A percentile compares a stretch with the other conserved stretches of the same genome.
These are phyloP conservation scores for Melanophora roralis DNA, from an alignment of 2,888 invertebrate genomes.

Conservation along the genomic window DNA sequence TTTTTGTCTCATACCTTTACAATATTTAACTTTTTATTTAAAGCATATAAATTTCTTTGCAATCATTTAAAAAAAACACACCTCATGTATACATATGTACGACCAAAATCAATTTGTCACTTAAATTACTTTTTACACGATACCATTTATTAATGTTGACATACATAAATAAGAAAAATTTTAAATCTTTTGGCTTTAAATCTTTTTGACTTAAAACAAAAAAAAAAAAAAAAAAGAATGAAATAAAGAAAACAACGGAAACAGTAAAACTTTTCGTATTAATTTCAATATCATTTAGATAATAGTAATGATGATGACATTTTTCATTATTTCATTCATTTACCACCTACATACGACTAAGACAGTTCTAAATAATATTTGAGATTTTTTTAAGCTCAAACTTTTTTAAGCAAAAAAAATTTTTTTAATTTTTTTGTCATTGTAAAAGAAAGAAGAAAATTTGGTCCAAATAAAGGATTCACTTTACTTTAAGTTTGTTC, in stretches of 20 bases:
- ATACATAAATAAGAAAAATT: background rate
- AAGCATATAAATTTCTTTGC: no score
- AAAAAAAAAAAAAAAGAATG: background rate
- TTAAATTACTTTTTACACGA: background rate
- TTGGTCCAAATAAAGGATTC: constrained; percentile 4
- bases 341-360: background rate
- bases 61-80: no score
- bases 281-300: constrained; percentile 35
- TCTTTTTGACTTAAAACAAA: no score
- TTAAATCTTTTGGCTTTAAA: background rate
- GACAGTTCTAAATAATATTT: constrained; percentile 17
- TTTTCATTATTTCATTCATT: background rate
- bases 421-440: background rate
- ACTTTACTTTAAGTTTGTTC: background rate
- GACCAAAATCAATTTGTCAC: constrained; percentile 1
- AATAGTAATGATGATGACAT: background rate
- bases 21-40: no score
- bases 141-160: background rate
- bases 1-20: no score
- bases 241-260: background rate
- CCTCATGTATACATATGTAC: no score
- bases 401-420: background rate
- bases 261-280: constrained; percentile 3
- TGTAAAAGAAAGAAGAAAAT: constrained; percentile 3
- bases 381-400: constrained; percentile 1